phyloP scores from a whole-genome alignment of 1,140 invertebrate genomes.

The Diprion similis region DNA sequence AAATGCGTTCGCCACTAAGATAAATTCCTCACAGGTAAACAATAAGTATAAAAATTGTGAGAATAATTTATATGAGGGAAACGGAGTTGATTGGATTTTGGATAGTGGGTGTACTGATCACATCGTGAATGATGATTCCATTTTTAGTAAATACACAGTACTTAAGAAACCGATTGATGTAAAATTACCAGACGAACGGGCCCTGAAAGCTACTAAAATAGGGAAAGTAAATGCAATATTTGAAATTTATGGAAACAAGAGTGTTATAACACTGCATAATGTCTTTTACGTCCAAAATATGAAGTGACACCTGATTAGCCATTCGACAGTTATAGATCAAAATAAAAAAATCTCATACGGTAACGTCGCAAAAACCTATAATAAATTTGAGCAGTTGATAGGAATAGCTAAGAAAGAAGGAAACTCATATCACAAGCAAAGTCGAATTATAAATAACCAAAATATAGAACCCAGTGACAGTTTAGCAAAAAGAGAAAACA shows the following conservation, averaged over 20 bases:
- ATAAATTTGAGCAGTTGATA: background rate
- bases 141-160: constrained; percentile 10
- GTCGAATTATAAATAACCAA: background rate
- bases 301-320: constrained; percentile 24
- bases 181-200: constrained; percentile 28
- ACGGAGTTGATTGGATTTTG: constrained; percentile 23
- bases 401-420: background rate
- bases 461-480: too few relatives aligned
- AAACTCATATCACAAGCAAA: background rate
- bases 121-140: constrained; percentile 23
- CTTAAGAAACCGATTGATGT: constrained; percentile 26
- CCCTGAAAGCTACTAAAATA: constrained; percentile 28
- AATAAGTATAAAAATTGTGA: background rate
- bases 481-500: too few relatives aligned
- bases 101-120: constrained; percentile 33
- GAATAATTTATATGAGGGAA: background rate
- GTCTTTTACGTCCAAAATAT: constrained; percentile 26
- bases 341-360: constrained; percentile 16
- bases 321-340: constrained; percentile 20
- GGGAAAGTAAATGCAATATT: constrained; percentile 20
- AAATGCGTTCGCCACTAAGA: background rate
- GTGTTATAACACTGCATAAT: constrained; percentile 22
- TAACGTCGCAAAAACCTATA: background rate
- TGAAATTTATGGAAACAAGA: constrained; percentile 22
- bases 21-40: background rate